phyloP scores from a whole-genome alignment of 1,140 invertebrate genomes.

The Solenopsis invicta region DNA sequence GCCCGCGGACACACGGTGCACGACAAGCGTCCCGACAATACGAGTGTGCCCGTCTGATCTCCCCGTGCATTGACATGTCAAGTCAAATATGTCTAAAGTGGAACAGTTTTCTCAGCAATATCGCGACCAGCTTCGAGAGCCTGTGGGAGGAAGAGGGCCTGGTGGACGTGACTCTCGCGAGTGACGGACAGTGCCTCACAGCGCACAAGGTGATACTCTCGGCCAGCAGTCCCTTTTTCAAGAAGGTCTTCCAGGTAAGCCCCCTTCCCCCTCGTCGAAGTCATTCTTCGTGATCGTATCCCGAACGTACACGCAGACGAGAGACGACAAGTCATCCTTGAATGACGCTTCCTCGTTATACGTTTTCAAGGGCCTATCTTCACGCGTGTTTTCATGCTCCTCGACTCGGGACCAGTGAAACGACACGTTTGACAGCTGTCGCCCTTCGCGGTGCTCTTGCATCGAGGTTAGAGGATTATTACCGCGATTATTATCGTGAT shows the following conservation, averaged over 20 bases:
- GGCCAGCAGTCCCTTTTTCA: conserved; percentile 91
- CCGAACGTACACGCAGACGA: not conserved
- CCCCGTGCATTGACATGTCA: conserved; percentile 77
- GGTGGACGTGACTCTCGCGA: conserved; percentile 91
- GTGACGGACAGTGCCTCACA: conserved; percentile 90
- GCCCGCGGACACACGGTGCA: not conserved
- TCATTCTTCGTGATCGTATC: not conserved
- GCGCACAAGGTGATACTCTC: conserved; percentile 92
- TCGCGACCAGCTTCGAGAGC: conserved; percentile 89
- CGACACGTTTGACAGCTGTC: conserved; percentile 62
- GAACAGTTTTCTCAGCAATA: conserved; percentile 90
- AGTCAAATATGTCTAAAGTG: conserved; percentile 90
- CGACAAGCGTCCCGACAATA: conserved; percentile 28
- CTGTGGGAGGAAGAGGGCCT: conserved; percentile 90
- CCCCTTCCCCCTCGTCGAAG: not conserved
- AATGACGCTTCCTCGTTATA: not conserved
- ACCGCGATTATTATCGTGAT: not conserved
- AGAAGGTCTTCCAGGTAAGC: conserved; percentile 89
- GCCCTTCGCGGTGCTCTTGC: not conserved
- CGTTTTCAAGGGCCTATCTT: not conserved
- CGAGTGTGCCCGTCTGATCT: conserved; percentile 8
- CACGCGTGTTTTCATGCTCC: not conserved
- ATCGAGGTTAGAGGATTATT: conserved; percentile 24
- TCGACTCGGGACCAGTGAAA: not conserved
- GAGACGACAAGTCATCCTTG: not conserved